Evolutionary conservation across 53 echinoderm and acorn worm species (phyloP), one percentile per base, ranked within the genome.

Genomic region (Zoroaster sp.): DNA sequence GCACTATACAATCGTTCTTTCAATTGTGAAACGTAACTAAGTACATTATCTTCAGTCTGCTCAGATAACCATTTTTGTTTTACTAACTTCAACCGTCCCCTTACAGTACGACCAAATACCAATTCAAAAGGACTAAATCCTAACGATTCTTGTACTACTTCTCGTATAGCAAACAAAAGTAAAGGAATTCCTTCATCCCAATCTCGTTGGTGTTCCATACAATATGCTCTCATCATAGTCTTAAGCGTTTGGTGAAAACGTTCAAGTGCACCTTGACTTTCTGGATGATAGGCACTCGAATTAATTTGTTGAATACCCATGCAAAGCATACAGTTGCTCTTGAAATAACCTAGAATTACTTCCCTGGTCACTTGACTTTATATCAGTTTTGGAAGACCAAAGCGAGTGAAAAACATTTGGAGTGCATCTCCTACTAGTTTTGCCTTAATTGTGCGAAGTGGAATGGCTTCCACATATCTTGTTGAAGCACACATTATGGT

Each of bases 261-360:
- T 40, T 89, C 89, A 9, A 95, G 39, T 31, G 93, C 91, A 10
- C 93, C 91, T 40, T 95, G 89, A 12, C 85, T 88, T 32, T 88
- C 86, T 40, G 95, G 93, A 43, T 94, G 92, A 68, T 95, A 95
- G 3, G 95, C 91, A 73, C 93, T 93, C 3, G 95, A 95, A 14
- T 4, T 83, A 0, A 82, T 40, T 38, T 92, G 92, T 5, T 71
- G 12, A 70, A 91, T 59, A 21, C 77, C 78, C 36, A 94, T 6
- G 47, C 90, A 25, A 10, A 75, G 21, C 40, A 95, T 44, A n/a
- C 34, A 90, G 88, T 41, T 91, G 92, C 20, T 87, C 41, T 25
- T 92, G 92, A 5, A 94, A 18, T 12, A 86, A 90, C 86, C 87
- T 90, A 32, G 90, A 93, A 47, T 91, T 93, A 14, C 68, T 78